These are phyloP conservation scores for Drosophila navojoa DNA, from an alignment of 1,140 invertebrate species.

Conservation along the genomic window DNA sequence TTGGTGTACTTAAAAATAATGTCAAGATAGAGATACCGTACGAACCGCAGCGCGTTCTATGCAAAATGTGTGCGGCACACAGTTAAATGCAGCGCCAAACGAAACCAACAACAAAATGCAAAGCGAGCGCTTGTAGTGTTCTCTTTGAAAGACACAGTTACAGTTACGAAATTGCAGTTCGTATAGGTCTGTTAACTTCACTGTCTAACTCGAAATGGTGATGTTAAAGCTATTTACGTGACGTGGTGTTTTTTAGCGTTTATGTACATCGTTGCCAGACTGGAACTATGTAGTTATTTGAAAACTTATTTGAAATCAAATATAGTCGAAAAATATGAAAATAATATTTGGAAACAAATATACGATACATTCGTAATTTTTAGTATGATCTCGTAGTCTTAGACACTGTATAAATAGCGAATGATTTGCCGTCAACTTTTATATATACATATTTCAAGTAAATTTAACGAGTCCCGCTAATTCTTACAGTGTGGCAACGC, in stretches of 20 bases:
- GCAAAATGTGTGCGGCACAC: constrained; percentile 40
- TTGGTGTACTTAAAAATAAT: constrained; percentile 34
- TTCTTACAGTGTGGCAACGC: constrained; percentile 22
- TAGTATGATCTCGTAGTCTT: too few relatives aligned
- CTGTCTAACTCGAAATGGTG: constrained; percentile 11
- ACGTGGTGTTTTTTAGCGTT: constrained; percentile 3
- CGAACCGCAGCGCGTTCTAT: constrained; percentile 33
- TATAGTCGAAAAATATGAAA: neutral
- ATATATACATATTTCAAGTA: neutral
- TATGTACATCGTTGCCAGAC: neutral
- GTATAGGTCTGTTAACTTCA: constrained; percentile 19
- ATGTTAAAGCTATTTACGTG: neutral
- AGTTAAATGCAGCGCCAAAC: constrained; percentile 48
- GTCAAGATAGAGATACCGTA: constrained; percentile 26
- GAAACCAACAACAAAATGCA: constrained; percentile 51
- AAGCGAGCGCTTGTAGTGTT: constrained; percentile 22
- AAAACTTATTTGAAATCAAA: neutral
- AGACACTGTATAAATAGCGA: too few relatives aligned
- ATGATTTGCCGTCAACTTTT: too few relatives aligned
- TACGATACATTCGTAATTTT: too few relatives aligned
- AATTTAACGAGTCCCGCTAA: neutral
- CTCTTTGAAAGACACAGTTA: constrained; percentile 41
- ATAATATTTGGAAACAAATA: too few relatives aligned
- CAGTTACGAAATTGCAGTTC: constrained; percentile 25
- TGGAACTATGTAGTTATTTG: neutral